Evolutionary conservation across 2,888 invertebrate species (phyloP).

Genomic region (Pardosa pseudoannulata): DNA sequence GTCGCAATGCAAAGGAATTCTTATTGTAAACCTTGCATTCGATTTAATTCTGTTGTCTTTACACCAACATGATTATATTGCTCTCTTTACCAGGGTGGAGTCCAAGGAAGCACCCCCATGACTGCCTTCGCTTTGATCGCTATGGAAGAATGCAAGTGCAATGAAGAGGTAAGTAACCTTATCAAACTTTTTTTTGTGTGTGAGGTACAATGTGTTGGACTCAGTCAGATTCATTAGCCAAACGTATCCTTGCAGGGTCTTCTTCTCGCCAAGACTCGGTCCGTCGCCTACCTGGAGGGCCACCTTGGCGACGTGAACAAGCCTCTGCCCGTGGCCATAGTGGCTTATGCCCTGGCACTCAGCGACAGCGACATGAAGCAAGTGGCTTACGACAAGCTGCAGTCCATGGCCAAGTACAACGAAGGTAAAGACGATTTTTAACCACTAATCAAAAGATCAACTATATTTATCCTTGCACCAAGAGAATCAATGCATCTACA

Average conservation of each 20-base stretch:
- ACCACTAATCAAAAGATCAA: too few species aligned
- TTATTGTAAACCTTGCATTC: too few species aligned
- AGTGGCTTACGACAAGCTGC: slow-evolving; percentile 53
- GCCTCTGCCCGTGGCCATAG: slow-evolving; percentile 72
- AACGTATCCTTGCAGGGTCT: slow-evolving; percentile 48
- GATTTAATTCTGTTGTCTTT: too few species aligned
- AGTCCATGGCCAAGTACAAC: slow-evolving; percentile 30
- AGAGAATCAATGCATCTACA: too few species aligned
- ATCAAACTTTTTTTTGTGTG: too few species aligned
- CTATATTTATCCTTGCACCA: too few species aligned
- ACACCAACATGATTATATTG: too few species aligned
- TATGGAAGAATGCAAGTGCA: slow-evolving; percentile 68
- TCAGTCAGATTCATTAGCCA: too few species aligned
- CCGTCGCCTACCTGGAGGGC: slow-evolving; percentile 51
- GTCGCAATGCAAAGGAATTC: too few species aligned
- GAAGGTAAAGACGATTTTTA: slow-evolving; percentile 46
- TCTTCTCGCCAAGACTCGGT: slow-evolving; percentile 29
- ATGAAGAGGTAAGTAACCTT: slow-evolving; percentile 44
- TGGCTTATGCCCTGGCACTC: slow-evolving; percentile 73
- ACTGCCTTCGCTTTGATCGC: slow-evolving; percentile 74
- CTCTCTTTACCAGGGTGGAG: slow-evolving; percentile 74
- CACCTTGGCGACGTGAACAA: slow-evolving; percentile 58
- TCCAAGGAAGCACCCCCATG: slow-evolving; percentile 71
- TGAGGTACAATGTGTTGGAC: too few species aligned
- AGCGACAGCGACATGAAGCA: slow-evolving; percentile 40